A percentile compares a stretch with the other conserved stretches of the same genome.
Conservation (phyloP, 23 tunicate species). For the Trididemnum miniatum region DNA sequence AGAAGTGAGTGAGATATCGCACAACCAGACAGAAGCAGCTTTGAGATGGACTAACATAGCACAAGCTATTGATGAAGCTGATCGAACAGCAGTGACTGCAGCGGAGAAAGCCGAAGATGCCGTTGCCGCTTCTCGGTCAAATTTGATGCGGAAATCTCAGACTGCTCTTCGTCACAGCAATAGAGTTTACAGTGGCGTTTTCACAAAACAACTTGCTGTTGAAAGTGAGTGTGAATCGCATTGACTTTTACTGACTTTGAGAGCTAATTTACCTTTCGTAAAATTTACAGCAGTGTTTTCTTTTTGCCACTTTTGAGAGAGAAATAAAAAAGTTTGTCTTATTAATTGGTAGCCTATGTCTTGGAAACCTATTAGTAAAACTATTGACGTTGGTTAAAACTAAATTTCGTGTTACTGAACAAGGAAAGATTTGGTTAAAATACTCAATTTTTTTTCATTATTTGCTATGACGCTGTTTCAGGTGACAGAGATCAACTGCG, state of each 20-base stretch:
- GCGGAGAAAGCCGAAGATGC: slow-evolving; percentile 27
- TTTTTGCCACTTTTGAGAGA: too few species aligned
- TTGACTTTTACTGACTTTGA: too few species aligned
- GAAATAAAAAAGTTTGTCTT: too few species aligned
- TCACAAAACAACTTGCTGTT: background rate
- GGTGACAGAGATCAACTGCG: slow-evolving; percentile 41
- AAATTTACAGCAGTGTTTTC: too few species aligned
- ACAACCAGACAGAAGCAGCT: slow-evolving; percentile 80
- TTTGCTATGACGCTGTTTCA: slow-evolving; percentile 5
- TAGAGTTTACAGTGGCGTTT: background rate
- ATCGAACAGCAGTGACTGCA: slow-evolving; percentile 48
- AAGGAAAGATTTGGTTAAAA: too few species aligned
- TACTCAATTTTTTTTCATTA: too few species aligned
- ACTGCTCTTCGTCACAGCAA: slow-evolving; percentile 11
- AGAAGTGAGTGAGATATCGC: slow-evolving; percentile 38
- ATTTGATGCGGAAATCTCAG: slow-evolving; percentile 33
- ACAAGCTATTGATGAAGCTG: slow-evolving; percentile 27
- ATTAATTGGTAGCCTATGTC: too few species aligned
- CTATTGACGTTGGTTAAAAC: too few species aligned
- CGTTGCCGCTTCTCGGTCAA: background rate
- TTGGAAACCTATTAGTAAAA: too few species aligned
- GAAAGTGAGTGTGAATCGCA: slow-evolving; percentile 50
- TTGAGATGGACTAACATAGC: slow-evolving; percentile 53
- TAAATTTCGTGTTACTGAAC: too few species aligned
- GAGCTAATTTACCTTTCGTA: too few species aligned